phyloP scores from a whole-genome alignment of 2,888 invertebrate species.

The Sipha maydis region DNA sequence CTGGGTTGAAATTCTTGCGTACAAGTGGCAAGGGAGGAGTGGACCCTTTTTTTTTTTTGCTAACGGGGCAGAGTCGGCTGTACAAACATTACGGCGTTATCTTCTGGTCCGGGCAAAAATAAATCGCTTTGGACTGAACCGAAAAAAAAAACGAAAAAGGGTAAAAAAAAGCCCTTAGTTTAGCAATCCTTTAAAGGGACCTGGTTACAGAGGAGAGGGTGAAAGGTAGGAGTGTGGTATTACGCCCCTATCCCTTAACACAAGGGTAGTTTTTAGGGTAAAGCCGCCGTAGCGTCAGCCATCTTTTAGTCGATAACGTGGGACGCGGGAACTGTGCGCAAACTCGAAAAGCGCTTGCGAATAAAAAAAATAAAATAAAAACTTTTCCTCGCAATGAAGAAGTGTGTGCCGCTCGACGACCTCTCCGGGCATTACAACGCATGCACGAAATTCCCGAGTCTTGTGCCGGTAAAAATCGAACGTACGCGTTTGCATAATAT shows the following conservation, averaged over 20 bases:
- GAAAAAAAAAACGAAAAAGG: conserved; percentile 52
- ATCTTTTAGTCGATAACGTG: conserved; percentile 60
- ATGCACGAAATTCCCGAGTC: conserved; percentile 26
- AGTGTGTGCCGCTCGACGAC: conserved; percentile 7
- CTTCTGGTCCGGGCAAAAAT: conserved; percentile 61
- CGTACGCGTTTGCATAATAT: not conserved
- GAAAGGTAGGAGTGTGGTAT: conserved; percentile 19
- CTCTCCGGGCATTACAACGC: not conserved
- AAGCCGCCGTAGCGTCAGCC: conserved; percentile 50
- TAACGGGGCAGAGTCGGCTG: conserved; percentile 44
- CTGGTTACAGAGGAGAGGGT: conserved; percentile 3
- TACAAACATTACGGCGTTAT: conserved; percentile 62
- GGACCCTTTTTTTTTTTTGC: conserved; percentile 57
- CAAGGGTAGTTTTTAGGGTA: conserved; percentile 59
- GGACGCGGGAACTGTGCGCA: conserved; percentile 22
- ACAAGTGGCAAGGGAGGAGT: conserved; percentile 56
- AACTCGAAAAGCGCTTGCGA: conserved; percentile 12
- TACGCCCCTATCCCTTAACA: conserved; percentile 58
- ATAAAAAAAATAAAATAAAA: not conserved
- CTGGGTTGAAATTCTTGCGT: conserved; percentile 63
- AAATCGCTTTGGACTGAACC: conserved; percentile 57
- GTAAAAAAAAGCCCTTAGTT: conserved; percentile 59
- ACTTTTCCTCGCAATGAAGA: conserved; percentile 21
- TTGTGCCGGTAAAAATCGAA: not conserved
- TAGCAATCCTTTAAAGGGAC: conserved; percentile 58